A percentile compares a stretch with the other conserved stretches of the same genome.
Evolutionary conservation across 2,888 invertebrate species (phyloP).

Genomic region (Agonum fuliginosum): DNA sequence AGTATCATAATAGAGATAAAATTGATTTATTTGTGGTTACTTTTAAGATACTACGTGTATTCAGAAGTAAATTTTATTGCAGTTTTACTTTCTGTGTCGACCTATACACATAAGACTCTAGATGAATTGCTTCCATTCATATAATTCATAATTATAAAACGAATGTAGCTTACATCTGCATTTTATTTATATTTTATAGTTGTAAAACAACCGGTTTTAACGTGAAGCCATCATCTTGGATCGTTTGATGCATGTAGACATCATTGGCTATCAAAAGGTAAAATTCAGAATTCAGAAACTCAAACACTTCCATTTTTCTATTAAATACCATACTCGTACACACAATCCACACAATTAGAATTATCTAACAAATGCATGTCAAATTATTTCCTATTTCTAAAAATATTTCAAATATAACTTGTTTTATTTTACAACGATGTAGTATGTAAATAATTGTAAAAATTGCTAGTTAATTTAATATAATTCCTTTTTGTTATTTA

Average conservation of each 20-base stretch:
- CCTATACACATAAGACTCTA: not conserved
- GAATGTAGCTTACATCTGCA: slow-evolving; percentile 15
- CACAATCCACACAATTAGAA: too few relatives aligned
- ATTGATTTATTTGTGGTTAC: too few relatives aligned
- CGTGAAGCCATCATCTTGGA: not conserved
- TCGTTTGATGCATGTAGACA: not conserved
- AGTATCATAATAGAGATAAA: too few relatives aligned
- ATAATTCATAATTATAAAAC: not conserved
- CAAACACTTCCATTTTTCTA: slow-evolving; percentile 23
- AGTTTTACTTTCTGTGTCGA: too few relatives aligned
- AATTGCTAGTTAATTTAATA: slow-evolving; percentile 11
- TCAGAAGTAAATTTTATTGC: not conserved
- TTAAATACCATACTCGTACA: too few relatives aligned
- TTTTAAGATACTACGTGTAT: too few relatives aligned
- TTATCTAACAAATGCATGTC: not conserved
- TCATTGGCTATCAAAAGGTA: slow-evolving; percentile 16
- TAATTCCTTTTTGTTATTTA: not conserved
- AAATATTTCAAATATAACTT: not conserved
- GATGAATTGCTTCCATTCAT: slow-evolving; percentile 23
- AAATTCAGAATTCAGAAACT: slow-evolving; percentile 5
- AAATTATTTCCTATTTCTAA: not conserved
- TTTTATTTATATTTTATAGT: slow-evolving; percentile 42
- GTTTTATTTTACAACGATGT: slow-evolving; percentile 6
- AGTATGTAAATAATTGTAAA: slow-evolving; percentile 20
- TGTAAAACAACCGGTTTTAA: not conserved